Conservation (phyloP, 2,888 invertebrate genomes). For the Pachliopta kotzebuea region DNA sequence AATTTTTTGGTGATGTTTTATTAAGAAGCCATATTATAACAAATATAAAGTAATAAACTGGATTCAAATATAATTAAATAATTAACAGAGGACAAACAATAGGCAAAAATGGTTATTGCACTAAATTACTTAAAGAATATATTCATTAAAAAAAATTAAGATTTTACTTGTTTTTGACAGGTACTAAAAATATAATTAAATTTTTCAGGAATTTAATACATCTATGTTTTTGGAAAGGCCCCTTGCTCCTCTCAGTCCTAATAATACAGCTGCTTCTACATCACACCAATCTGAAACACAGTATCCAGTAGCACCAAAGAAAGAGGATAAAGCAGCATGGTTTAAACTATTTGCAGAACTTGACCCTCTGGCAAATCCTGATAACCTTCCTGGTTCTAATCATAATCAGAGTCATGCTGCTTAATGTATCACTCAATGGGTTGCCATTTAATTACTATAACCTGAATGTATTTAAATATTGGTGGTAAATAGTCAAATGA, state of each 20-base stretch:
- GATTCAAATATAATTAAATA: too few species aligned
- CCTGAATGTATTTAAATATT: too few species aligned
- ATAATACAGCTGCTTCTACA: conserved; percentile 29
- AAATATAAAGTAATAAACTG: too few species aligned
- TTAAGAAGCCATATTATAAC: too few species aligned
- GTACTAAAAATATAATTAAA: too few species aligned
- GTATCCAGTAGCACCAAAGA: conserved; percentile 60
- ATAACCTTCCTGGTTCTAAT: conserved; percentile 73
- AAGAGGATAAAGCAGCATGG: conserved; percentile 85
- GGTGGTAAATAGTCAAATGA: too few species aligned
- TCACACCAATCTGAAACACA: conserved; percentile 39
- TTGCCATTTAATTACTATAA: conserved; percentile 9
- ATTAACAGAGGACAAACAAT: too few species aligned
- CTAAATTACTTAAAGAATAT: too few species aligned
- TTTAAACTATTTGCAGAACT: conserved; percentile 95
- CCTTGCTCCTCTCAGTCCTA: conserved; percentile 40
- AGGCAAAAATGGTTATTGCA: too few species aligned
- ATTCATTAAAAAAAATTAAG: too few species aligned
- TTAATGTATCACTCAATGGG: conserved; percentile 38
- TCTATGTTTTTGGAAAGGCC: conserved; percentile 48
- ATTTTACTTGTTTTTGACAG: too few species aligned
- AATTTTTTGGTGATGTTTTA: too few species aligned
- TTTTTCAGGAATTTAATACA: conserved; percentile 51
- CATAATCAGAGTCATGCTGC: conserved; percentile 76
- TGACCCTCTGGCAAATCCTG: conserved; percentile 94